Conservation (phyloP, 2,888 invertebrate species). For the Drosophila histrio region DNA sequence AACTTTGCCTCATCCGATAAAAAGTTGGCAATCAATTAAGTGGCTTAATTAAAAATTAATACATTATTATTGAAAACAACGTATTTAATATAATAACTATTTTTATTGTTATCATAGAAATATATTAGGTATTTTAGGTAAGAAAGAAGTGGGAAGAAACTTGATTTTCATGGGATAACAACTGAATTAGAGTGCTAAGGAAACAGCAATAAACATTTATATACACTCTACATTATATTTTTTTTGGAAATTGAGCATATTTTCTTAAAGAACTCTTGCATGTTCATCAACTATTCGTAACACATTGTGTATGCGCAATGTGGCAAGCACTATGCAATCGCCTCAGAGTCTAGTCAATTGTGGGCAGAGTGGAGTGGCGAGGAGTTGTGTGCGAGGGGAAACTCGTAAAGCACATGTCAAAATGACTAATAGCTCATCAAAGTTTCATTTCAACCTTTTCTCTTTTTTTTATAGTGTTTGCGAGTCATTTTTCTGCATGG, state of each 20-base stretch:
- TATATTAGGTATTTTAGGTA: neutral
- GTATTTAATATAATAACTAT: neutral
- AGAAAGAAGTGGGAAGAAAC: neutral
- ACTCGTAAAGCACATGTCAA: conserved; percentile 62
- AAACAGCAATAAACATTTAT: neutral
- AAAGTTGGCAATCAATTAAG: conserved; percentile 25
- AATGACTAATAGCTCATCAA: conserved; percentile 75
- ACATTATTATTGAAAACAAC: neutral
- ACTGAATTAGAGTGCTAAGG: neutral
- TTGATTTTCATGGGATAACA: neutral
- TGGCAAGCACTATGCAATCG: conserved; percentile 14
- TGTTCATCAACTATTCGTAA: conserved; percentile 12
- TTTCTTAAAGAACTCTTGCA: conserved; percentile 1
- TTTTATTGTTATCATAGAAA: neutral
- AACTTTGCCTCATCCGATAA: conserved; percentile 28
- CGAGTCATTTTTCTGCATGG: conserved; percentile 27
- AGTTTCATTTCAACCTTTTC: conserved; percentile 65
- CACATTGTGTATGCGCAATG: conserved; percentile 54
- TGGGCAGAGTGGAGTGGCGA: neutral
- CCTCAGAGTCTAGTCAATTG: conserved; percentile 37
- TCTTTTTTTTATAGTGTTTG: conserved; percentile 12
- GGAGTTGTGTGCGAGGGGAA: neutral
- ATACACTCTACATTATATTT: neutral
- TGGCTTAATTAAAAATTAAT: neutral
- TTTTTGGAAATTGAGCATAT: neutral